Base-by-base conservation (phyloP, 2,113 vertebrate species). In the Arothron firmamentum region DNA sequence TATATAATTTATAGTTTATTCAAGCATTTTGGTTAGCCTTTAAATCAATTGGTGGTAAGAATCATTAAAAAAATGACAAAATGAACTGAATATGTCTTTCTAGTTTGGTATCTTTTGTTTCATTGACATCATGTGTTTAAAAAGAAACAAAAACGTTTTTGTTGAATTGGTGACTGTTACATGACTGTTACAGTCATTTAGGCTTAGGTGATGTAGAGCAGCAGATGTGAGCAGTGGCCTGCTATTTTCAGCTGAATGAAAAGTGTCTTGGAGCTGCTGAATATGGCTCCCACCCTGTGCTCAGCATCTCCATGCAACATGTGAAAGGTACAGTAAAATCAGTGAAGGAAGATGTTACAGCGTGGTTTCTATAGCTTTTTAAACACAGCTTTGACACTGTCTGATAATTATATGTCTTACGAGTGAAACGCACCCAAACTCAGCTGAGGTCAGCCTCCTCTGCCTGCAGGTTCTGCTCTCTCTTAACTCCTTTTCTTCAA, bases 181-280 rank as follows among this genome's bases (percentile, higher is more conserved):
- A n/a, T n/a, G n/a, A n/a, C n/a, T n/a, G 78, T 65, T 80, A 56
- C 58, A 78, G 63, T 79, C 85, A 72, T 78, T 79, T 65, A 81
- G 85, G 84, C 81, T 85, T 31, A 77, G 80, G 74, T 85, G 85
- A 78, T 88, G 82, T 77, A 77, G 77, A 84, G 87, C 84, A 28
- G 6, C 25, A 28, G 25, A 28, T 28, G 87, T 86, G 87, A 89
- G 89, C 88, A 88, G 62, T 52, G 64, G 67, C 76, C 73, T 82
- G 73, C 89, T 90, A 90, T 90, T 91, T 90, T 87, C 72, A 79
- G 88, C 77, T 87, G 83, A 88, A 88, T 87, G 77, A 79, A 83
- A 83, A 83, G 74, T 77, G 74, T 85, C 81, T 84, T 90, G 86
- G 88, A 75, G 79, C 78, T 72, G 66, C 67, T 76, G 67, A 87